Evolutionary conservation across 2,113 vertebrate species (phyloP).

Genomic region (Xiphorhynchus elegans): DNA sequence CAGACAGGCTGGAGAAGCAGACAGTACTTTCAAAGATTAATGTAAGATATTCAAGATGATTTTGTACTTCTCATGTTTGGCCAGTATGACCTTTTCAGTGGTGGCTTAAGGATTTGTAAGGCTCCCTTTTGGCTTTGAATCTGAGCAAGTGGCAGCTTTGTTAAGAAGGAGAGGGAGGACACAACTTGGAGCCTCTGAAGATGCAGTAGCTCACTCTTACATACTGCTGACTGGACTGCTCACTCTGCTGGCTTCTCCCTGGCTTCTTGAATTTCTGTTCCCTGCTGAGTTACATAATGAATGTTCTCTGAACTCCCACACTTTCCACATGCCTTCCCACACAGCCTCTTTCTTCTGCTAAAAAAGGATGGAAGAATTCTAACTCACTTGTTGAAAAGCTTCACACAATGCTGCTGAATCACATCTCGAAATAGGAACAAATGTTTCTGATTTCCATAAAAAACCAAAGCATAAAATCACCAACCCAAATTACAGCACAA

Average conservation of each 20-base stretch:
- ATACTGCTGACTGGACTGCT: slow-evolving; percentile 34
- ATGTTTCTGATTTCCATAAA: not conserved
- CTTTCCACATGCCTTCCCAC: slow-evolving; percentile 45
- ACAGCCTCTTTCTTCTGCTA: slow-evolving; percentile 26
- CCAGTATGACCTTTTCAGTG: not conserved
- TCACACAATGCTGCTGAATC: not conserved
- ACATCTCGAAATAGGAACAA: not conserved
- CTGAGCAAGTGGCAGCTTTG: not conserved
- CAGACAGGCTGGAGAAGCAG: not conserved
- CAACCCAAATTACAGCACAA: not conserved
- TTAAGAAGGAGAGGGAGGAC: not conserved
- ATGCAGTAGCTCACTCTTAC: not conserved
- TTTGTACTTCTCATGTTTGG: not conserved
- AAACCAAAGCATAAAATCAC: not conserved
- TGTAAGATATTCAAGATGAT: not conserved
- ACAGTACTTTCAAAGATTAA: not conserved
- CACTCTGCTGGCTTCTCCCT: not conserved
- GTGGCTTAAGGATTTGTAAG: not conserved
- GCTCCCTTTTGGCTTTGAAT: not conserved
- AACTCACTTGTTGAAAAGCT: not conserved
- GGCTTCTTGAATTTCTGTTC: not conserved
- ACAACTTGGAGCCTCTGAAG: not conserved
- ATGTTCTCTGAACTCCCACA: slow-evolving; percentile 37
- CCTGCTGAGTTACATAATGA: slow-evolving; percentile 41
- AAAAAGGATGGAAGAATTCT: not conserved